phyloP scores from a whole-genome alignment of 2,888 invertebrate genomes.

The Andricus curvator region DNA sequence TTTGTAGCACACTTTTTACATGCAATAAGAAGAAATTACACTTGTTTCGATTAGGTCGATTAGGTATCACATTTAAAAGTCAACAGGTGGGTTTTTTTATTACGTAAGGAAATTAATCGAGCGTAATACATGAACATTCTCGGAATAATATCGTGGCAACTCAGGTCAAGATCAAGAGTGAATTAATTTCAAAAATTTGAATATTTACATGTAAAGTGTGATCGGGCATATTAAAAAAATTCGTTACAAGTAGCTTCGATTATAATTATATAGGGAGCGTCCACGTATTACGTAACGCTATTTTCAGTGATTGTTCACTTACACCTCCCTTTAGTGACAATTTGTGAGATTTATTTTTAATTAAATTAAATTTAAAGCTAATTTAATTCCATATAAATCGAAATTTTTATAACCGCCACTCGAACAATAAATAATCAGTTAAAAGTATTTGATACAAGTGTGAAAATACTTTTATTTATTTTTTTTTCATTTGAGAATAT shows the following conservation, averaged over 20 bases:
- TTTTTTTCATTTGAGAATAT: too few relatives aligned
- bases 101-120: constrained; percentile 14
- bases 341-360: too few relatives aligned
- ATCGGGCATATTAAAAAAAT: background rate
- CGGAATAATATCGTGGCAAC: constrained; percentile 13
- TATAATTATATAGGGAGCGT: background rate
- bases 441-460: too few relatives aligned
- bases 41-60: constrained; percentile 1
- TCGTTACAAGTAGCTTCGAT: background rate
- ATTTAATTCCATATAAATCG: too few relatives aligned
- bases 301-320: too few relatives aligned
- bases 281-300: too few relatives aligned
- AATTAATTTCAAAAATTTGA: constrained; percentile 11
- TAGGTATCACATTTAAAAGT: background rate
- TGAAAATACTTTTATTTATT: too few relatives aligned
- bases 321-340: too few relatives aligned
- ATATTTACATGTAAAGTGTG: background rate
- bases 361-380: too few relatives aligned
- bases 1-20: background rate
- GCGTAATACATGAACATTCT: constrained; percentile 13
- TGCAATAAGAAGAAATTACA: background rate
- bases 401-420: too few relatives aligned
- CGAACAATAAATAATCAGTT: too few relatives aligned
- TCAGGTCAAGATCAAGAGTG: constrained; percentile 29
- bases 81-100: constrained; percentile 4